phyloP scores from a whole-genome alignment of 2,888 invertebrate species.

The Psylliodes chrysocephalus region DNA sequence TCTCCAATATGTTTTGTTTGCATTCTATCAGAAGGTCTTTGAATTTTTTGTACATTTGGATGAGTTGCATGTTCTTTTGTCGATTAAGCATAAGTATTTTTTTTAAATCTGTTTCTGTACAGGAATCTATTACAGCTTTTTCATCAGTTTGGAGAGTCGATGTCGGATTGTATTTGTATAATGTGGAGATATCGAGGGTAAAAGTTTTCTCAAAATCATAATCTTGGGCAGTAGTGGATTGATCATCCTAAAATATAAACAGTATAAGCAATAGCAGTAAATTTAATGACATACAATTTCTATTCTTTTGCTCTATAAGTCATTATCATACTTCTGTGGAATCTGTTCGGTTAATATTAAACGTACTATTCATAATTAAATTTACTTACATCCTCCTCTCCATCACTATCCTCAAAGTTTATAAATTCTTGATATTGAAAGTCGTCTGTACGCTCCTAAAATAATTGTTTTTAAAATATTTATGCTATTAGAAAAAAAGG shows the following conservation, averaged over 20 bases:
- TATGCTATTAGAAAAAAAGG: neutral
- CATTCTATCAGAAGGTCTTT: conserved; percentile 48
- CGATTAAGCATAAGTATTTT: conserved; percentile 51
- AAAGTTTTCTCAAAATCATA: conserved; percentile 19
- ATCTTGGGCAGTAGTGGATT: conserved; percentile 7
- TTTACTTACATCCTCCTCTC: conserved; percentile 27
- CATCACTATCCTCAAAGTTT: conserved; percentile 38
- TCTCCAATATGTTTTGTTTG: conserved; percentile 41
- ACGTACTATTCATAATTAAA: neutral
- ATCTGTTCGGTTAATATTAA: no score
- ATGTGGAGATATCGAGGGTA: conserved; percentile 26
- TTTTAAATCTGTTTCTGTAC: conserved; percentile 49
- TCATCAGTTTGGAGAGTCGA: conserved; percentile 47
- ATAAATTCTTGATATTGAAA: conserved; percentile 41
- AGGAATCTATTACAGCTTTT: conserved; percentile 48
- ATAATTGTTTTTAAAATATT: neutral
- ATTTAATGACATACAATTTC: no score
- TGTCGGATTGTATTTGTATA: conserved; percentile 35
- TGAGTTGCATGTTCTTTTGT: conserved; percentile 48
- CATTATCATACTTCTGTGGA: no score
- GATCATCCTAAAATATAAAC: conserved; percentile 18
- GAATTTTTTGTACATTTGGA: conserved; percentile 49
- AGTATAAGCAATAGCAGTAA: no score
- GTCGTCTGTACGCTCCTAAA: conserved; percentile 28
- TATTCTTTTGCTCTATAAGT: no score